Evolutionary conservation across 2,797 vertebrate species (phyloP).

Genomic region (Macropodus opercularis): DNA sequence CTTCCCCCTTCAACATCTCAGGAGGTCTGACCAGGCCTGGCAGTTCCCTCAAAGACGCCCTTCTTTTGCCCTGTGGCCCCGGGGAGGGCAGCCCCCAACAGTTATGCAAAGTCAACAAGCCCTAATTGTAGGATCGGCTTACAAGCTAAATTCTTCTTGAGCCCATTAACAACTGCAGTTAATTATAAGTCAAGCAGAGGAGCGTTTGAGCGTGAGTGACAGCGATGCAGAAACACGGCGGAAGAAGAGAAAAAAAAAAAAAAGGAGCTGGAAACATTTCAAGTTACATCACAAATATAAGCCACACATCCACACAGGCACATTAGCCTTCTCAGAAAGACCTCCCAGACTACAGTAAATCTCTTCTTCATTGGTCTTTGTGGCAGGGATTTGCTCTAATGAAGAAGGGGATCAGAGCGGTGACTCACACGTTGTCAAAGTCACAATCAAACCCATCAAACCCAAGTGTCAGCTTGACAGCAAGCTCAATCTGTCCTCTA

Average conservation of each 20-base stretch:
- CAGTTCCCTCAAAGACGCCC: conserved; percentile 76
- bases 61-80: conserved; percentile 72
- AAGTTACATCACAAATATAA: conserved; percentile 50
- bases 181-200: conserved; percentile 69
- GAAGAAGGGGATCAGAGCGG: conserved; percentile 68
- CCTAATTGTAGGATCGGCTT: conserved; percentile 84
- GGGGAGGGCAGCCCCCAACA: conserved; percentile 70
- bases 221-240: conserved; percentile 33
- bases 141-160: conserved; percentile 80
- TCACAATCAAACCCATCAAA: conserved; percentile 58
- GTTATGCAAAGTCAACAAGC: conserved; percentile 86
- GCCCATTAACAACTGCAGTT: conserved; percentile 82
- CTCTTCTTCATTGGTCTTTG: conserved; percentile 64
- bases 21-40: conserved; percentile 66
- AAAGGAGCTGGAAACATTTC: conserved; percentile 42
- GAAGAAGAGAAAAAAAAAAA: conserved; percentile 27
- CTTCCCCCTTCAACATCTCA: conserved; percentile 62
- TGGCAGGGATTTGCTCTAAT: conserved; percentile 71
- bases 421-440: conserved; percentile 65
- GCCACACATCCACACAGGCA: conserved; percentile 20
- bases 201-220: conserved; percentile 54
- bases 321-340: conserved; percentile 47
- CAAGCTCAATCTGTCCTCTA: conserved; percentile 36
- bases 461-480: conserved; percentile 41
- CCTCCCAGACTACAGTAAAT: conserved; percentile 70